These are phyloP conservation scores for Mamestra brassicae DNA, from an alignment of 2,888 invertebrate genomes.

Conservation along the genomic window DNA sequence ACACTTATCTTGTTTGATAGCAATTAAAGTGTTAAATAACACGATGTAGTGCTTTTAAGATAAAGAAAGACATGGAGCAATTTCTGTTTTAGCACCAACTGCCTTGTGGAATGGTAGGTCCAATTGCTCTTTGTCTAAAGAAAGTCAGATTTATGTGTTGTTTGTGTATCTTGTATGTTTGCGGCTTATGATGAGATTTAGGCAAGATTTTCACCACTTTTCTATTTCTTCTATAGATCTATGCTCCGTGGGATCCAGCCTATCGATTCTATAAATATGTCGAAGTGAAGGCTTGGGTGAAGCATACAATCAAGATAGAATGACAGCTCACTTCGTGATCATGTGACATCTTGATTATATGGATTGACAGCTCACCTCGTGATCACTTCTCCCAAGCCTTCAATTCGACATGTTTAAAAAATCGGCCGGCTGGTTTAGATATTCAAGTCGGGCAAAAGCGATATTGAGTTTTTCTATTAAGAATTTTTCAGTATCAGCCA, in stretches of 20 bases:
- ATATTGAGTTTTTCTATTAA: too few relatives aligned
- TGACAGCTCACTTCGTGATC: too few relatives aligned
- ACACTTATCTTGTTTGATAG: conserved; percentile 43
- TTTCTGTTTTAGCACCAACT: conserved; percentile 18
- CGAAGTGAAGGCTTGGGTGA: too few relatives aligned
- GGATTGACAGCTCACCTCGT: too few relatives aligned
- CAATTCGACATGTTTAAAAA: too few relatives aligned
- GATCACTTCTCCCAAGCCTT: too few relatives aligned
- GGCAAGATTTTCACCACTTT: neutral
- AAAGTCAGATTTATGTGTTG: conserved; percentile 8
- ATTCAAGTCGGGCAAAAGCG: too few relatives aligned
- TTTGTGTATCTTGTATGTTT: neutral
- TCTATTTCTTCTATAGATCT: neutral
- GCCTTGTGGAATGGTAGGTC: neutral
- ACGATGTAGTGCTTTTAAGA: conserved; percentile 6
- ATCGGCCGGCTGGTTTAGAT: too few relatives aligned
- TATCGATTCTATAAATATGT: too few relatives aligned
- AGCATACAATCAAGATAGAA: too few relatives aligned
- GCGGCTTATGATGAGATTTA: neutral
- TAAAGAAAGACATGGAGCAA: conserved; percentile 11
- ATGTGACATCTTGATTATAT: too few relatives aligned
- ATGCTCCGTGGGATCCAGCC: neutral
- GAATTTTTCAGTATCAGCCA: too few relatives aligned
- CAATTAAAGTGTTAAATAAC: conserved; percentile 47
- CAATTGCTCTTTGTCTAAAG: conserved; percentile 1